A percentile compares a stretch with the other conserved stretches of the same genome.
Conservation (phyloP, 2,888 invertebrate species). For the Oxystoma pomonae region DNA sequence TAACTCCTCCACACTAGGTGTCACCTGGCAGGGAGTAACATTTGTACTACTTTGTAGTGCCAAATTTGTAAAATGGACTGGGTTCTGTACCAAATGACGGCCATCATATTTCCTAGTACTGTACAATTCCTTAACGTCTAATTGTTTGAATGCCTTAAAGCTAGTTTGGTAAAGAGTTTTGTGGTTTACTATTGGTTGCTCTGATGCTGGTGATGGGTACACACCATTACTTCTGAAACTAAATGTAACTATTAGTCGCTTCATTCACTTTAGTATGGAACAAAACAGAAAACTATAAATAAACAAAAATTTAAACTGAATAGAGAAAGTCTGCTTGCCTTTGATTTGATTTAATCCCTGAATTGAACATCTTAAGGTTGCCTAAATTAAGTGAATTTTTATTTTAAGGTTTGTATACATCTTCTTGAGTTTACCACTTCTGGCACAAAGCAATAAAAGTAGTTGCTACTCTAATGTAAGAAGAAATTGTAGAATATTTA, state of each 20-base stretch:
- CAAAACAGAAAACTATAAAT: not conserved
- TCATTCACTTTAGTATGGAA: too few relatives aligned
- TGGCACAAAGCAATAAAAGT: slow-evolving; percentile 7
- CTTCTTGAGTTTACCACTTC: slow-evolving; percentile 1
- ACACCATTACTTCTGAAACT: slow-evolving; percentile 37
- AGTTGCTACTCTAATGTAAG: not conserved
- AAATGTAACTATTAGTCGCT: too few relatives aligned
- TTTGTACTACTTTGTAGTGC: slow-evolving; percentile 18
- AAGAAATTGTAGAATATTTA: not conserved
- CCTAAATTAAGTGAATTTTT: slow-evolving; percentile 25
- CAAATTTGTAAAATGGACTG: slow-evolving; percentile 24
- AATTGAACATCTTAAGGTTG: slow-evolving; percentile 42
- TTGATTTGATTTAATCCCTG: slow-evolving; percentile 39
- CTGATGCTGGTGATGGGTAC: slow-evolving; percentile 30
- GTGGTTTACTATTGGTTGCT: slow-evolving; percentile 29
- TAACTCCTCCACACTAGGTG: slow-evolving; percentile 30
- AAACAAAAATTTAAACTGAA: not conserved
- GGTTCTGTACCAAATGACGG: slow-evolving; percentile 22
- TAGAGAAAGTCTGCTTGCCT: slow-evolving; percentile 25
- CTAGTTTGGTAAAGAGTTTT: slow-evolving; percentile 29
- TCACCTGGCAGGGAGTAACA: slow-evolving; percentile 32
- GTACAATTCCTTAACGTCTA: slow-evolving; percentile 27
- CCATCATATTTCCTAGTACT: slow-evolving; percentile 29
- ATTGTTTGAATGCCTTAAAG: slow-evolving; percentile 28
- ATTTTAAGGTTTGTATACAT: slow-evolving; percentile 24